These are phyloP conservation scores for Cardiocondyla obscurior DNA, from an alignment of 1,140 invertebrate species.

Conservation along the genomic window DNA sequence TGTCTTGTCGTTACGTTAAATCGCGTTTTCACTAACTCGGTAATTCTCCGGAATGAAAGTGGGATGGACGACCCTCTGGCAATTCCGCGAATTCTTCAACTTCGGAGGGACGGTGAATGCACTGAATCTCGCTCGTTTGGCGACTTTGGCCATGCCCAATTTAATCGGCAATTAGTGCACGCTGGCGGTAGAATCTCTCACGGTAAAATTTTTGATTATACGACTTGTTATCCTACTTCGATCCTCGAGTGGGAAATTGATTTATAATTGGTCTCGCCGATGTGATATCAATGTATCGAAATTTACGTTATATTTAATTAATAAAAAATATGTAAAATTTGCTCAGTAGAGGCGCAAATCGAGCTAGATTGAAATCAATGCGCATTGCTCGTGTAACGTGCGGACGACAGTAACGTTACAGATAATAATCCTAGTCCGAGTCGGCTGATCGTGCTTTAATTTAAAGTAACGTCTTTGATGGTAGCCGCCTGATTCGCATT, in stretches of 20 bases:
- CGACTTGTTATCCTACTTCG: too few species aligned
- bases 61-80: background rate
- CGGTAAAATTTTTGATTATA: background rate
- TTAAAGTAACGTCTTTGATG: background rate
- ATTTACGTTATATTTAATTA: too few species aligned
- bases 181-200: background rate
- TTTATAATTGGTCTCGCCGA: too few species aligned
- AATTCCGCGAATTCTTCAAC: conserved; percentile 25
- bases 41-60: background rate
- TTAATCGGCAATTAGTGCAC: background rate
- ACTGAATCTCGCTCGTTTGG: conserved; percentile 12
- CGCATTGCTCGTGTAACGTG: too few species aligned
- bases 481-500: background rate
- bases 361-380: too few species aligned
- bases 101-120: background rate
- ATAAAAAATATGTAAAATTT: too few species aligned
- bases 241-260: background rate
- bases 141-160: background rate
- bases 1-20: background rate
- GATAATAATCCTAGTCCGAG: background rate
- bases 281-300: too few species aligned
- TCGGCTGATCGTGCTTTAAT: background rate
- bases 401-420: background rate
- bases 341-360: too few species aligned
- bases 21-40: background rate